phyloP scores from a whole-genome alignment of 2,797 vertebrate genomes.

The Centropyge bicolor region DNA sequence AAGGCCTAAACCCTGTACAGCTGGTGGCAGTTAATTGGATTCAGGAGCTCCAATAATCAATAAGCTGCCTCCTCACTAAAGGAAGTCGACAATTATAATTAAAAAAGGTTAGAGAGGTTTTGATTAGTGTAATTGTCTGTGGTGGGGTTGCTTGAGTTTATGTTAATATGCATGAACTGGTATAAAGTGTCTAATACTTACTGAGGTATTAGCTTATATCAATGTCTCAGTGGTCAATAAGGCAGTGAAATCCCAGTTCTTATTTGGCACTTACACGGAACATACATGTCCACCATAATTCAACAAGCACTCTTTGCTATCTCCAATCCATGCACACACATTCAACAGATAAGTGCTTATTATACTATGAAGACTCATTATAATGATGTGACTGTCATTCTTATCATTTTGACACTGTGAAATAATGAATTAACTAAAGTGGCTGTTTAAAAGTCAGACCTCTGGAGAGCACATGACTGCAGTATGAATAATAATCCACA shows the following conservation, averaged over 20 bases:
- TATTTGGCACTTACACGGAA: background rate
- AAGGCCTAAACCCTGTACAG: slow-evolving; percentile 38
- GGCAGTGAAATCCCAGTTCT: background rate
- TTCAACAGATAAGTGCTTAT: background rate
- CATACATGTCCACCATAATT: background rate
- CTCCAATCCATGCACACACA: background rate
- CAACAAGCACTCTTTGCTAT: background rate
- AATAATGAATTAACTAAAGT: too few relatives aligned
- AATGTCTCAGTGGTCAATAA: background rate
- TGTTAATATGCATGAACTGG: slow-evolving; percentile 23
- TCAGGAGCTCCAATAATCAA: slow-evolving; percentile 70
- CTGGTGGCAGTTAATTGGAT: slow-evolving; percentile 62
- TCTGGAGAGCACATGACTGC: too few relatives aligned
- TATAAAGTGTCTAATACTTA: slow-evolving; percentile 6
- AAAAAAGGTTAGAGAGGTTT: slow-evolving; percentile 53
- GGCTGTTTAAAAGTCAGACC: too few relatives aligned
- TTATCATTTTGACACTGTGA: too few relatives aligned
- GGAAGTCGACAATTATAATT: slow-evolving; percentile 74
- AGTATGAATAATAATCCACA: too few relatives aligned
- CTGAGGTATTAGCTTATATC: slow-evolving; percentile 15
- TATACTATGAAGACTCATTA: background rate
- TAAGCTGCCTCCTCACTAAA: slow-evolving; percentile 47
- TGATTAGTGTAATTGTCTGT: slow-evolving; percentile 65
- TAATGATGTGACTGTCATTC: background rate
- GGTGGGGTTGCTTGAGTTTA: slow-evolving; percentile 12